These are phyloP conservation scores for Drosophila kanapiae DNA, from an alignment of 1,140 invertebrate species.

Conservation along the genomic window DNA sequence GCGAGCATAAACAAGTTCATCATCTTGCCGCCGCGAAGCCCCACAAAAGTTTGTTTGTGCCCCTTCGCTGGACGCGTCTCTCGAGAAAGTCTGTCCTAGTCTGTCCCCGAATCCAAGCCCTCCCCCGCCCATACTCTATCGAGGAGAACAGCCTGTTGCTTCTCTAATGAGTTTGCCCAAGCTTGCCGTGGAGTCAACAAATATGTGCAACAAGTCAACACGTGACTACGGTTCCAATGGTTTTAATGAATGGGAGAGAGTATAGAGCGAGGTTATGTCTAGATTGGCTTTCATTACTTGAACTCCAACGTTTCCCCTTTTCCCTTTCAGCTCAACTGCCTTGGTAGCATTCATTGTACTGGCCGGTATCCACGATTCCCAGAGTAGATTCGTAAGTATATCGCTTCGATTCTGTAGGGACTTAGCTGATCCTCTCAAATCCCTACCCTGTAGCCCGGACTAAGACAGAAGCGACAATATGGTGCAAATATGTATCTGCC, in stretches of 20 bases:
- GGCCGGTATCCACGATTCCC: slow-evolving; percentile 64
- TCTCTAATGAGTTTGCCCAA: slow-evolving; percentile 64
- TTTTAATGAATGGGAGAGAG: slow-evolving; percentile 55
- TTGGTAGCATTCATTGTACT: slow-evolving; percentile 82
- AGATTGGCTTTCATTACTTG: slow-evolving; percentile 52
- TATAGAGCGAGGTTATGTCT: slow-evolving; percentile 10
- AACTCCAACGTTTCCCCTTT: slow-evolving; percentile 4
- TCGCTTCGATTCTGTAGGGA: too few relatives aligned
- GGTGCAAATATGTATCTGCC: slow-evolving; percentile 89
- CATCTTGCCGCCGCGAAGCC: slow-evolving; percentile 62
- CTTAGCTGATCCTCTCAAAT: background rate
- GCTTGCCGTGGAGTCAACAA: slow-evolving; percentile 71
- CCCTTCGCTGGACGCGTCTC: slow-evolving; percentile 63
- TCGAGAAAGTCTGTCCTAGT: slow-evolving; percentile 66
- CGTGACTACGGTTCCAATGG: slow-evolving; percentile 54
- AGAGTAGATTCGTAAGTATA: slow-evolving; percentile 84
- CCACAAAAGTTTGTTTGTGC: slow-evolving; percentile 73
- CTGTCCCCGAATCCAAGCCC: background rate
- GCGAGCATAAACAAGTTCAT: slow-evolving; percentile 72
- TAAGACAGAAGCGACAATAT: slow-evolving; percentile 90
- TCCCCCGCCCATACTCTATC: slow-evolving; percentile 1
- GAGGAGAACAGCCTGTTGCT: slow-evolving; percentile 35
- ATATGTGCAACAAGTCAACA: slow-evolving; percentile 80
- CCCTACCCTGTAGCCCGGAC: slow-evolving; percentile 85
- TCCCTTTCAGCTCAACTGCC: slow-evolving; percentile 80